These are phyloP conservation scores for Kryphioiulus occultus DNA, from an alignment of 2,888 invertebrate genomes.

Conservation along the genomic window DNA sequence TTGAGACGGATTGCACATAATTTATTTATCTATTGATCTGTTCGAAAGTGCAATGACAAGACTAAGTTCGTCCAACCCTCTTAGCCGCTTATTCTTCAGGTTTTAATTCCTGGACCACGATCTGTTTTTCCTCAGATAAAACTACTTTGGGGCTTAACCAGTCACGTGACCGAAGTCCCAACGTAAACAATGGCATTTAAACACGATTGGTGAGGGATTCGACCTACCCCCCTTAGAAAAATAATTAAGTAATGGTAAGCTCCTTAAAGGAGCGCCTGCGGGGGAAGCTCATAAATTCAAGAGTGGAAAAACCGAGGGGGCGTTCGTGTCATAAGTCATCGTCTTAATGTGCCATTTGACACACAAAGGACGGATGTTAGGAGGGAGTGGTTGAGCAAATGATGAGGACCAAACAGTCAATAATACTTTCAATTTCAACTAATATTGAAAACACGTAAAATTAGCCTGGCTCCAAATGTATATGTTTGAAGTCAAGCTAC, in stretches of 20 bases:
- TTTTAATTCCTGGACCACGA: not conserved
- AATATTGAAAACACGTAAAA: too few species aligned
- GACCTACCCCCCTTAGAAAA: not conserved
- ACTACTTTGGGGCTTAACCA: not conserved
- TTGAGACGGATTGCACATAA: not conserved
- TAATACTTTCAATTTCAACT: too few species aligned
- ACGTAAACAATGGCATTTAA: not conserved
- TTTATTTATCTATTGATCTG: not conserved
- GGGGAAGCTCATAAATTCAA: too few species aligned
- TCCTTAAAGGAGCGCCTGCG: not conserved
- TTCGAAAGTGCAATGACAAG: not conserved
- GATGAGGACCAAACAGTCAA: too few species aligned
- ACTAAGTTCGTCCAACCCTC: not conserved
- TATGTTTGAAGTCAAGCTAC: too few species aligned
- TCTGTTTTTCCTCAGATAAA: not conserved
- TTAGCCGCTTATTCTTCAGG: not conserved
- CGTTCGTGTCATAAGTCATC: too few species aligned
- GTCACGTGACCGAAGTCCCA: not conserved
- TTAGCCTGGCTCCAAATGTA: too few species aligned
- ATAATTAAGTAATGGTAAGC: not conserved
- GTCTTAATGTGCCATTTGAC: too few species aligned
- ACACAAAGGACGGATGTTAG: too few species aligned
- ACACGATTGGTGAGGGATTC: not conserved
- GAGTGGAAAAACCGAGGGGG: too few species aligned
- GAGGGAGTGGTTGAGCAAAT: too few species aligned